These are phyloP conservation scores for Gymnobelideus leadbeateri DNA, from an alignment of 2,113 vertebrate genomes.

Conservation along the genomic window DNA sequence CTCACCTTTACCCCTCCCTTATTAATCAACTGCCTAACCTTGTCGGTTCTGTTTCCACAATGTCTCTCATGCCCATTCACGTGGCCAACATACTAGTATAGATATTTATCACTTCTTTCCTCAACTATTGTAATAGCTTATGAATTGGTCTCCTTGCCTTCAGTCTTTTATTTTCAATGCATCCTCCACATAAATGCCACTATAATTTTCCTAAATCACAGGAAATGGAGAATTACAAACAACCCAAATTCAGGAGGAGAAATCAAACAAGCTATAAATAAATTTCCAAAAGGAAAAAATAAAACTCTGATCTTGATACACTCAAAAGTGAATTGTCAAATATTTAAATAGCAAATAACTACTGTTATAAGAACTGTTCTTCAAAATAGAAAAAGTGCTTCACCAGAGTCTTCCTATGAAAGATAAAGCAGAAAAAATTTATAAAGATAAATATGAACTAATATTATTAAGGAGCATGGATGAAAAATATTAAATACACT, in stretches of 20 bases:
- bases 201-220: background rate
- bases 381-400: background rate
- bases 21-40: background rate
- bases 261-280: background rate
- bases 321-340: background rate
- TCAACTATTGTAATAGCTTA: background rate
- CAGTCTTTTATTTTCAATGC: background rate
- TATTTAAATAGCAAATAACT: background rate
- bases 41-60: background rate
- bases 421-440: background rate
- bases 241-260: background rate
- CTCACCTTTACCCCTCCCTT: background rate
- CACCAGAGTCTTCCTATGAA: background rate
- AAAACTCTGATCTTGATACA: background rate
- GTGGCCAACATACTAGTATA: background rate
- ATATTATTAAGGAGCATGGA: background rate
- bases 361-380: background rate
- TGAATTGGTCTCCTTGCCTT: background rate
- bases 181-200: background rate
- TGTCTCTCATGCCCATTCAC: background rate
- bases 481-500: background rate
- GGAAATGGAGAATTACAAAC: background rate
- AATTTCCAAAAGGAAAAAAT: background rate
- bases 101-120: background rate
- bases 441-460: background rate